Percentiles rank a stretch among this genome's conserved stretches.
Conservation (phyloP, 2,888 invertebrate genomes). For the Mesorhabditis sp. region DNA sequence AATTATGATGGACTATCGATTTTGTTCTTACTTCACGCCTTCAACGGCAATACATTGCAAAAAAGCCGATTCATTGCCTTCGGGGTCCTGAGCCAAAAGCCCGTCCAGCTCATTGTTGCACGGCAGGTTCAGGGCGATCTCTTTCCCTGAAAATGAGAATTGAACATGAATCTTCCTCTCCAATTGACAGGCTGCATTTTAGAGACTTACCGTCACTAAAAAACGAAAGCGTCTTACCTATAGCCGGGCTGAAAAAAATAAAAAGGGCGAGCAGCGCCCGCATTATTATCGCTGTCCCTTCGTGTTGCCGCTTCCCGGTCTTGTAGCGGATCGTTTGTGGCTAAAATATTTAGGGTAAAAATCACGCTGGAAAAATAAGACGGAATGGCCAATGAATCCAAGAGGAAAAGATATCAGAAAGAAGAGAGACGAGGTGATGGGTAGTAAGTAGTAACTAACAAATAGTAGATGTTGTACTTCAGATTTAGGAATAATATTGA, state of each 20-base stretch:
- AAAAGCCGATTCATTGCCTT: slow-evolving; percentile 47
- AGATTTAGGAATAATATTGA: too few species aligned
- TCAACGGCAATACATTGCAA: slow-evolving; percentile 47
- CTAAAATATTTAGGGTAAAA: too few species aligned
- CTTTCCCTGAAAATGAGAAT: slow-evolving; percentile 21
- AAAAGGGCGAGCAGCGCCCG: slow-evolving; percentile 33
- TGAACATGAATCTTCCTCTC: background rate
- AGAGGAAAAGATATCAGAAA: too few species aligned
- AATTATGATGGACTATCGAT: background rate
- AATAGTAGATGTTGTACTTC: too few species aligned
- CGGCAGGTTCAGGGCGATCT: slow-evolving; percentile 38
- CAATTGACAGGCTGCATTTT: too few species aligned
- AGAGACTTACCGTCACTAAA: too few species aligned
- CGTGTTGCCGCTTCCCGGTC: too few species aligned
- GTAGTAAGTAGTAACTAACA: too few species aligned
- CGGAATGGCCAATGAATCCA: too few species aligned
- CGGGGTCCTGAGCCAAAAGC: slow-evolving; percentile 49
- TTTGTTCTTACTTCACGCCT: slow-evolving; percentile 33
- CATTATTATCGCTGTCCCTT: slow-evolving; percentile 14
- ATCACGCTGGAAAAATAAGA: too few species aligned
- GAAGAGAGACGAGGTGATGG: too few species aligned
- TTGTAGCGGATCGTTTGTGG: too few species aligned
- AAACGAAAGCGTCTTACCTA: slow-evolving; percentile 12
- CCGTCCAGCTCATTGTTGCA: slow-evolving; percentile 50
- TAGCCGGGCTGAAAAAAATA: slow-evolving; percentile 21